phyloP scores from a whole-genome alignment of 2,113 vertebrate genomes.

The Coryphaenoides rupestris region DNA sequence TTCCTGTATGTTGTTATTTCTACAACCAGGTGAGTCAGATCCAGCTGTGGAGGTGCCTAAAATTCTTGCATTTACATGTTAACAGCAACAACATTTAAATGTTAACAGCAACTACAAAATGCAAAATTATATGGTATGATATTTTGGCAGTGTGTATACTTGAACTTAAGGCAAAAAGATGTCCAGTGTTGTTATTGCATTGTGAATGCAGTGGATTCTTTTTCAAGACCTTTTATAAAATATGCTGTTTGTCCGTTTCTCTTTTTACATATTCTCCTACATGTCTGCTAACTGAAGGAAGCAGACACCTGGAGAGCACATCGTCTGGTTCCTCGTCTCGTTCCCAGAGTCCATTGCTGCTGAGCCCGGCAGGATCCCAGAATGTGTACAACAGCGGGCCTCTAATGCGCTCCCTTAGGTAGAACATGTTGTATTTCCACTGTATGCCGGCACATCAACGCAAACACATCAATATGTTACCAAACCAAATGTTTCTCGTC shows the following conservation, averaged over 20 bases:
- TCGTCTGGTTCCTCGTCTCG: conserved; percentile 86
- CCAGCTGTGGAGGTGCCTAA: background rate
- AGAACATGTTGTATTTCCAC: background rate
- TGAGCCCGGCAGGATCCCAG: conserved; percentile 80
- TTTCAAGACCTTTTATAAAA: too few relatives aligned
- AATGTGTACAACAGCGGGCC: conserved; percentile 63
- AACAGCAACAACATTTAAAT: too few relatives aligned
- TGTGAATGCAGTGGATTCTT: too few relatives aligned
- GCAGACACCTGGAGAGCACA: conserved; percentile 82
- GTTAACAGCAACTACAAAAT: too few relatives aligned
- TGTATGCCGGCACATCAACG: background rate
- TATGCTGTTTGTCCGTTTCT: too few relatives aligned
- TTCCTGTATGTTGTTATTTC: conserved; percentile 1
- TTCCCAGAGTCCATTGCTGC: conserved; percentile 84
- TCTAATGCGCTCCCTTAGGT: conserved; percentile 70
- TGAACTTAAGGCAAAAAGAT: too few relatives aligned
- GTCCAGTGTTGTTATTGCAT: too few relatives aligned
- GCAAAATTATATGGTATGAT: too few relatives aligned
- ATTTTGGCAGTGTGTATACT: too few relatives aligned
- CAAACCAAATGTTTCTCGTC: background rate
- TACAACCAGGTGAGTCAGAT: background rate
- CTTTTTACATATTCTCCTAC: background rate
- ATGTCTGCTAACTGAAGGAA: conserved; percentile 38
- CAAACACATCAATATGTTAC: background rate
- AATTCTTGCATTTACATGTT: background rate